Base-by-base conservation (phyloP, 2,113 vertebrate species). In the Leucoraja erinaceus region DNA sequence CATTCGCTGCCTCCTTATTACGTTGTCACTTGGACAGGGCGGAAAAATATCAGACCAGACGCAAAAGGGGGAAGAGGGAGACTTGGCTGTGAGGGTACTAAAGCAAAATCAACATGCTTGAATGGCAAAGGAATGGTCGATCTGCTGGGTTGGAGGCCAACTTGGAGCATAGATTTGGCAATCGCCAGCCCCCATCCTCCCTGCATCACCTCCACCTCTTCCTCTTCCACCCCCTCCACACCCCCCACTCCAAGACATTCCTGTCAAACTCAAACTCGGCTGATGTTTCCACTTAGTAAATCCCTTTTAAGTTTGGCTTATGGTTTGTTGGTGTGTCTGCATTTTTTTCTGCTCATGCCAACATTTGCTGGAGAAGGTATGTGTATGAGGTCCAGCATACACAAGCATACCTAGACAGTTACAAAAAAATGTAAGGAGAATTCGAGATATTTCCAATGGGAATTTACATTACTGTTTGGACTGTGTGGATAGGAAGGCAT, bases 401-500 rank as follows among this genome's bases (percentile, higher is more conserved):
- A 11, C 63, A 91, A 72, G 66, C 83, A 88, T 18, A 31, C 3
- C 18, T 38, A 83, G 47, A 70, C 18, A 33, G 28, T 70, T 70
- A 33, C 10, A 31, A 84, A 31, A 31, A 6, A 28, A 6, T 72
- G 6, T 2, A 70, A 70, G 8, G 47, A 54, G 33, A 91, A 91
- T 91, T 70, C 22, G 10, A 54, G 38, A 18, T 22, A 47, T 91
- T 91, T 91, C 90, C 90, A 91, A 25, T 72, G 18, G 90, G 90
- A 54, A 91, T 91, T 54, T 68, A 91, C 38, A 54, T 20, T 68
- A 47, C 66, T 91, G 20, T 91, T 70, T 90, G 61, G 66, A 11
- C n/a, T 25, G 2, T 70, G 11, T 72, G 33, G 20, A 9, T 72
- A 72, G 66, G 66, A 88, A 88, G 63, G 66, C 38, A 33, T 91